Base-by-base conservation (phyloP, 92 coral and sea anemone genomes). In the Bergia sp. region DNA sequence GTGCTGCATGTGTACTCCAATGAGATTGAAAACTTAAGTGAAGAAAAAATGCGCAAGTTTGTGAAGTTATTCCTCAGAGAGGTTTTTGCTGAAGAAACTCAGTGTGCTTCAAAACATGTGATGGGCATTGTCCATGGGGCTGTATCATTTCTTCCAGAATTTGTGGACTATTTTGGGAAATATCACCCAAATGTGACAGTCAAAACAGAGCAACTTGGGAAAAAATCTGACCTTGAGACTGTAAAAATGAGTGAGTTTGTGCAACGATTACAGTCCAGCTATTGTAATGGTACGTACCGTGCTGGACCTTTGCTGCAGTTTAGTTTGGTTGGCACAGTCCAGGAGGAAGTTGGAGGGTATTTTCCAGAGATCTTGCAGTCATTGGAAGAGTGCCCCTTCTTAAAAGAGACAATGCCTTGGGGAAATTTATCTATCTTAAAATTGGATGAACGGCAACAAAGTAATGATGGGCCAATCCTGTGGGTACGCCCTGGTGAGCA, bases 401-500 rank as follows among this genome's bases (percentile, higher is more conserved):
- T 97, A 37, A 97, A 92, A 78, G 96, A 94, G 88, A 93, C 95
- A 77, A 94, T 94, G 98, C 99, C 99, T 0, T 97, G 99, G 99
- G 99, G 99, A 74, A 90, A 82, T 75, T 89, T 94, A n/a, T 97
- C 99, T 20, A 92, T 90, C 57, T 89, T 97, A 76, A 93, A 90
- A 66, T 86, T 96, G 85, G 94, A 87, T 73, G 91, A 95, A 18
- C 94, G 96, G 23, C 89, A 86, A 76, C 92, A 87, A 74, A 97
- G 99, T 92, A 97, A 97, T 82, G 99, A 97, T 90, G 99, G 99
- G n/a, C 99, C 99, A n/a, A 97, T 97, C 76, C 80, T 97, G 47
- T 97, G 99, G 99, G 98, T 97, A 6, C 91, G 99, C 23, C 99
- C 99, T 18, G 99, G 99, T 20, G 99, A 97, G 75, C 99, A 96